These are phyloP conservation scores for Pyrgus malvae DNA, from an alignment of 2,888 invertebrate species.

Conservation along the genomic window DNA sequence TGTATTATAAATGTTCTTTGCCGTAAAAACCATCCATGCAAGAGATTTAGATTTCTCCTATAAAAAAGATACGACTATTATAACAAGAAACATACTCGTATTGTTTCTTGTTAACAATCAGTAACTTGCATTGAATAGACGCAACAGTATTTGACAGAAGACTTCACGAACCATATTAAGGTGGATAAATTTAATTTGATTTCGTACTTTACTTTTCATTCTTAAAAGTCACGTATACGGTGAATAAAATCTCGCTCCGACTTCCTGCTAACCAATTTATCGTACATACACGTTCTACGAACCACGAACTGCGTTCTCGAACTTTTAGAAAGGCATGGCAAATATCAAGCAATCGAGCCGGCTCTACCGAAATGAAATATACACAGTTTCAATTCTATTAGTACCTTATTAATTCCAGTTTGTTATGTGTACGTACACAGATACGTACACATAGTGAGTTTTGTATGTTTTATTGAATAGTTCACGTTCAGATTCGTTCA, in stretches of 20 bases:
- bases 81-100: no score
- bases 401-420: slow-evolving; percentile 33
- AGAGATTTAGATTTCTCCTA: no score
- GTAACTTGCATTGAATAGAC: no score
- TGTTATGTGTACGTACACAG: slow-evolving; percentile 10
- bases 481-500: slow-evolving; percentile 14
- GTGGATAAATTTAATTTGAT: no score
- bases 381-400: slow-evolving; percentile 28
- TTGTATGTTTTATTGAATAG: slow-evolving; percentile 12
- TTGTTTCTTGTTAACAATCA: no score
- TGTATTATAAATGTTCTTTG: no score
- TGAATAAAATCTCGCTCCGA: background rate
- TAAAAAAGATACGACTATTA: no score
- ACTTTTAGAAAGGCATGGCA: slow-evolving; percentile 5
- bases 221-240: background rate
- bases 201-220: no score
- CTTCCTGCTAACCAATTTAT: background rate
- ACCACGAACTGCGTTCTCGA: background rate
- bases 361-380: slow-evolving; percentile 27
- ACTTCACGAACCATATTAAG: no score
- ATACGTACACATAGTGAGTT: background rate
- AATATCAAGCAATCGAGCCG: slow-evolving; percentile 14
- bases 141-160: no score
- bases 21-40: no score
- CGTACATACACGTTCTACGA: background rate